phyloP scores from a whole-genome alignment of 2,113 vertebrate genomes.

The Eudyptes chrysolophus region DNA sequence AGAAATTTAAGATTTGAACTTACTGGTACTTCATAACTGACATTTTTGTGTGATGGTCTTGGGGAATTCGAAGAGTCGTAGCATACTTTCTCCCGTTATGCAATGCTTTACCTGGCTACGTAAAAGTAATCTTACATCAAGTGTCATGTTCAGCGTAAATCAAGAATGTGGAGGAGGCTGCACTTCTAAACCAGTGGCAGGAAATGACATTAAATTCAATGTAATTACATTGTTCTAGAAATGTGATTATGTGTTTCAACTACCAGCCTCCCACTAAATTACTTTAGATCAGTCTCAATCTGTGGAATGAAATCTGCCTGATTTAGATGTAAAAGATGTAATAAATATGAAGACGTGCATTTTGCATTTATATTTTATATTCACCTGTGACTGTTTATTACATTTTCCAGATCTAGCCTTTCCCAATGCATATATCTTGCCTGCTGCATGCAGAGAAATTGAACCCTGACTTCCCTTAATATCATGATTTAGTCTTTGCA shows the following conservation, averaged over 20 bases:
- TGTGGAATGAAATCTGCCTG: constrained; percentile 50
- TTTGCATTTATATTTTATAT: constrained; percentile 60
- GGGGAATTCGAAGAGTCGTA: background rate
- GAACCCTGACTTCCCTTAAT: background rate
- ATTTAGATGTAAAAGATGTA: constrained; percentile 61
- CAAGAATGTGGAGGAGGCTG: constrained; percentile 41
- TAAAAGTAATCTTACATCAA: background rate
- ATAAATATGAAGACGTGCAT: constrained; percentile 49
- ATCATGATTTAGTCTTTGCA: background rate
- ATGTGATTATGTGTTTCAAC: constrained; percentile 62
- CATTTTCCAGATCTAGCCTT: background rate
- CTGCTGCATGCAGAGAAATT: background rate
- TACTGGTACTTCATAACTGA: background rate
- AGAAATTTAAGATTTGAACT: background rate
- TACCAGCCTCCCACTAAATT: constrained; percentile 49
- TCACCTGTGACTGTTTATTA: background rate
- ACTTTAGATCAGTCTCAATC: constrained; percentile 60
- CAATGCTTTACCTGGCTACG: background rate
- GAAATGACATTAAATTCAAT: constrained; percentile 53
- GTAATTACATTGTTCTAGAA: constrained; percentile 57
- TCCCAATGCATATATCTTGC: background rate
- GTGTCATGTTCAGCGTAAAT: constrained; percentile 38
- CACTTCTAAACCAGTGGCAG: constrained; percentile 41
- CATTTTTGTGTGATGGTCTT: background rate
- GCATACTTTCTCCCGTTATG: background rate